Evolutionary conservation across 2,797 vertebrate genomes (phyloP).

Genomic region (Heterohyrax brucei): DNA sequence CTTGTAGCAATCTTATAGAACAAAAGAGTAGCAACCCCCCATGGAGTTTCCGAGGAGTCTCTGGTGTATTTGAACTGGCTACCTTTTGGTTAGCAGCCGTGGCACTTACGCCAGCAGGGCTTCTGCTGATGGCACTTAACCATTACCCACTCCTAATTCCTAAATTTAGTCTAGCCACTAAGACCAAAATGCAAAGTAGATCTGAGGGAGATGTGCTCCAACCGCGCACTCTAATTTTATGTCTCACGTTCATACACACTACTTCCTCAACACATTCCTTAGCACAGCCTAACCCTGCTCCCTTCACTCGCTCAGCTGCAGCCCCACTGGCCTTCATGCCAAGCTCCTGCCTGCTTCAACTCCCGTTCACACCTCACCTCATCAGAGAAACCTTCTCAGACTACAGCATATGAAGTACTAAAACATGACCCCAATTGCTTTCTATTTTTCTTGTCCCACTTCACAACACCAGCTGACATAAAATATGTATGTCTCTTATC

Average conservation of each 20-base stretch:
- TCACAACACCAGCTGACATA: neutral
- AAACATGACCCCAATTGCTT: neutral
- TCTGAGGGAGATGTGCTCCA: neutral
- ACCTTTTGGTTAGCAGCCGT: no score
- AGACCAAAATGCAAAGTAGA: neutral
- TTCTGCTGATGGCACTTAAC: no score
- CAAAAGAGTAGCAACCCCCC: no score
- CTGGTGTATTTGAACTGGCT: no score
- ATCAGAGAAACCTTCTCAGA: neutral
- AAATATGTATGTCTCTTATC: slow-evolving; percentile 2
- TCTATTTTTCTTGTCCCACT: neutral
- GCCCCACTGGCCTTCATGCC: neutral
- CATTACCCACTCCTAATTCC: neutral
- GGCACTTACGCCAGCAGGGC: no score
- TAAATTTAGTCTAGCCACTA: neutral
- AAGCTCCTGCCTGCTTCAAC: neutral
- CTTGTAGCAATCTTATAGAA: no score
- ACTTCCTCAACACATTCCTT: neutral
- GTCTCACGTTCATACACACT: neutral
- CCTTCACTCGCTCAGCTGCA: neutral
- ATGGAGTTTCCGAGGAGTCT: no score
- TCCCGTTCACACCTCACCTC: neutral
- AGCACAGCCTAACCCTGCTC: neutral
- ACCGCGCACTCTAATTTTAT: neutral
- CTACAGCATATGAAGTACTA: neutral